Conservation (phyloP, 2,797 vertebrate genomes). For the Poecilia gillii region DNA sequence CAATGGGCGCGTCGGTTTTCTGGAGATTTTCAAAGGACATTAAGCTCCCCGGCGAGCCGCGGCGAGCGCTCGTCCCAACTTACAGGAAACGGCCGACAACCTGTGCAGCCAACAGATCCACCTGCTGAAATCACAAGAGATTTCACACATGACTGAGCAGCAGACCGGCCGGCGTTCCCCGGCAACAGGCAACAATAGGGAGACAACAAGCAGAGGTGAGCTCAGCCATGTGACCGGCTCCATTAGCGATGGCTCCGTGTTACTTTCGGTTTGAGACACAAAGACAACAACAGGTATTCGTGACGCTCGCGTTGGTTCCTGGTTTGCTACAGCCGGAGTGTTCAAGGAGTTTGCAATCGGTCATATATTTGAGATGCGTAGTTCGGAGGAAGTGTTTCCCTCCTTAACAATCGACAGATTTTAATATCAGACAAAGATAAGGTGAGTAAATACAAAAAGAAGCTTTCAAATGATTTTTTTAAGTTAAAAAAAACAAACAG, state of each 20-base stretch:
- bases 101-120: neutral
- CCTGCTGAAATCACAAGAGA: neutral
- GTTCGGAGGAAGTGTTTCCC: neutral
- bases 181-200: slow-evolving; percentile 38
- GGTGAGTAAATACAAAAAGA: neutral
- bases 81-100: slow-evolving; percentile 1
- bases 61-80: neutral
- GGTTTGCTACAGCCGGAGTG: neutral
- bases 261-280: slow-evolving; percentile 2
- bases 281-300: neutral
- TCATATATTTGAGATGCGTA: too few relatives aligned
- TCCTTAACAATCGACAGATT: neutral
- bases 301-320: neutral
- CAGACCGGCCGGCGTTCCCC: neutral
- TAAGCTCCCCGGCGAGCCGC: neutral
- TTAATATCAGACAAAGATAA: neutral
- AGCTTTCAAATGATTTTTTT: neutral
- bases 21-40: slow-evolving; percentile 7
- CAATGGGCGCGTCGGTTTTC: neutral
- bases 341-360: neutral
- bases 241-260: neutral
- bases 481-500: neutral
- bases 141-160: slow-evolving; percentile 4
- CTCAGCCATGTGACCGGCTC: slow-evolving; percentile 10
- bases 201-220: slow-evolving; percentile 24